Base-by-base conservation (phyloP, 2,113 vertebrate species). In the Sarotherodon lohbergeri region DNA sequence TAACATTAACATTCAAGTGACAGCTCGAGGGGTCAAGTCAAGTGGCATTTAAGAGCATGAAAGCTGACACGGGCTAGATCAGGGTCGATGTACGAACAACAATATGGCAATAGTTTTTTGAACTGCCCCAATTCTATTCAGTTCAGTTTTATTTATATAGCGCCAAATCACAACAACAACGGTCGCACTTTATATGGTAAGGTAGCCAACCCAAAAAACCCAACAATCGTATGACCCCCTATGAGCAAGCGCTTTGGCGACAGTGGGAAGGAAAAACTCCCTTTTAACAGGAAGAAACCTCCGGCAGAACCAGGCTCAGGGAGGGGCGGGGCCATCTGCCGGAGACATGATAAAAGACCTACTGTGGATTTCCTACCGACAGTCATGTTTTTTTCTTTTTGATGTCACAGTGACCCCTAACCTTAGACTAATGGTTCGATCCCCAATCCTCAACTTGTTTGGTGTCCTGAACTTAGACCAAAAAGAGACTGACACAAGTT, bases 241-340 rank as follows among this genome's bases (percentile, higher is more conserved):
- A 0, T 61, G 29, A 61, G 57, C 8, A 61, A 59, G 14, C 8
- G 0, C 8, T 32, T 32, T 61, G 57, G 57, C 3, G 2, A 61
- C 57, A 61, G 27, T 32, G 57, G 57, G 57, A 61, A 61, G 57
- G 57, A 32, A 61, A 61, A 61, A 61, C 57, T 32, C 1, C 1
- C 1, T 17, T 17, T 61, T 17, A 61, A 61, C 27, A 61, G 57
- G 27, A 59, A 9, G 56, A 32, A 59, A 0, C 56, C 56, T 57
- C 56, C 0, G 0, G 2, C 13, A 9, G 24, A 29, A 16, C 24
- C 24, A 57, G 12, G 55, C 12, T 59, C 27, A 32, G 56, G 1
- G 1, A 17, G 56, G 57, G 14, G 56, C 27, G 27, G 27, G 27
- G 56, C 27, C 13, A 59, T 59, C 27, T 57, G 55, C 55, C 1